These are phyloP conservation scores for Elysia chlorotica DNA, from an alignment of 1,140 invertebrate species.

Conservation along the genomic window DNA sequence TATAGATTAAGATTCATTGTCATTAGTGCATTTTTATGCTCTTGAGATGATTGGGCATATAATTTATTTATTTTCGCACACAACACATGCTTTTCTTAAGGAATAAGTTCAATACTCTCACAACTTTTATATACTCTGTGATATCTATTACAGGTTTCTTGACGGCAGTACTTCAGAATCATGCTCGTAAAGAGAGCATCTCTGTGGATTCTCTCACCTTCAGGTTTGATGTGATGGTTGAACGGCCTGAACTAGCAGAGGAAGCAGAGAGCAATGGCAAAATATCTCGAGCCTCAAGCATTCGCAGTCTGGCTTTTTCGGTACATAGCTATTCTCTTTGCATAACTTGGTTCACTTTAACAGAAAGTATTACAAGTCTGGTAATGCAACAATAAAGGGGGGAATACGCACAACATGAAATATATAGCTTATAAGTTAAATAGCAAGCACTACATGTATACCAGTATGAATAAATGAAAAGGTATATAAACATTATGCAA, in stretches of 20 bases:
- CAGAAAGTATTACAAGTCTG: no score
- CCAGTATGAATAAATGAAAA: no score
- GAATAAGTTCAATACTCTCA: background rate
- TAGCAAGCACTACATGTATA: no score
- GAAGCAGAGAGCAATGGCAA: conserved; percentile 19
- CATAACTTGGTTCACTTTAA: no score
- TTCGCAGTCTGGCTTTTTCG: conserved; percentile 48
- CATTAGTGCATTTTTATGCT: background rate
- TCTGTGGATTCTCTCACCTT: conserved; percentile 84
- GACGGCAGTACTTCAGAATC: conserved; percentile 83
- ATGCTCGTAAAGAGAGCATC: conserved; percentile 78
- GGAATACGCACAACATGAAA: no score
- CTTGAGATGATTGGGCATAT: background rate
- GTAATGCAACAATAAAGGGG: no score
- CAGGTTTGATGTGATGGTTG: conserved; percentile 69
- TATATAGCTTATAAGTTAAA: no score
- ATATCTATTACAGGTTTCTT: conserved; percentile 77
- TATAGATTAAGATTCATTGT: background rate
- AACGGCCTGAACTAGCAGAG: conserved; percentile 19
- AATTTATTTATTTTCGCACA: background rate
- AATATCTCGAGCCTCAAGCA: conserved; percentile 37
- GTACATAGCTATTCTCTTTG: no score
- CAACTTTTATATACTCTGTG: no score
- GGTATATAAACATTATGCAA: no score
- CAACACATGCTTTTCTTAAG: background rate